Conservation (phyloP, 2,888 invertebrate species). For the Andrena flavipes region DNA sequence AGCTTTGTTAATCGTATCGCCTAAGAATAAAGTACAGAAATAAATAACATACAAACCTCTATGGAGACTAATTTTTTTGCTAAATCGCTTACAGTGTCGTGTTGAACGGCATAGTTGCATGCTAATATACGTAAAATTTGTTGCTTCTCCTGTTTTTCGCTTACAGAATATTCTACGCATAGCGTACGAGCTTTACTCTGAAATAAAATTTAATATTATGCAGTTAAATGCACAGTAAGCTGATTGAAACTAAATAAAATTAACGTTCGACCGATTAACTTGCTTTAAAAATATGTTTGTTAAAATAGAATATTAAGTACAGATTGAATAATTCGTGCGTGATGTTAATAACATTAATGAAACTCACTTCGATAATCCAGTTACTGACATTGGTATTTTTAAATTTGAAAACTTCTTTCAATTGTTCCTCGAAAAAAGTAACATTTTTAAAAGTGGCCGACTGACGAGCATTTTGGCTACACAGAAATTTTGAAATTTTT, state of each 20-base stretch:
- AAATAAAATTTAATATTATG: neutral
- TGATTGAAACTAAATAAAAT: neutral
- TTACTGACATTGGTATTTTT: conserved; percentile 81
- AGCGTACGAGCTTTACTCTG: conserved; percentile 83
- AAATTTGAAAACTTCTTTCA: conserved; percentile 80
- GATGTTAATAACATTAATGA: conserved; percentile 7
- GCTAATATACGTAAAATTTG: conserved; percentile 84
- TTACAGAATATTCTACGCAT: conserved; percentile 80
- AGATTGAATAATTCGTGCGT: neutral
- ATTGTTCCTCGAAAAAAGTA: conserved; percentile 65
- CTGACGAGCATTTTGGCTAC: neutral
- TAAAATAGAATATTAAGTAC: neutral
- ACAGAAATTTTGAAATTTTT: conserved; percentile 1
- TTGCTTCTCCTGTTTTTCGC: conserved; percentile 78
- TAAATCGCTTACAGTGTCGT: conserved; percentile 80
- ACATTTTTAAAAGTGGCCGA: neutral
- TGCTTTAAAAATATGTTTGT: neutral
- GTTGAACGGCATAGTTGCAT: conserved; percentile 84
- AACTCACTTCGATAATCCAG: conserved; percentile 83
- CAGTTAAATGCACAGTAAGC: neutral
- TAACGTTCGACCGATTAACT: too few species aligned
- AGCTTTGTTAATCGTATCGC: neutral
- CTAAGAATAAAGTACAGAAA: neutral
- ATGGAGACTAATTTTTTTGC: conserved; percentile 81
- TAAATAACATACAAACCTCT: conserved; percentile 70